phyloP scores from a whole-genome alignment of 2,888 invertebrate genomes.

The Nomada lathburiana region DNA sequence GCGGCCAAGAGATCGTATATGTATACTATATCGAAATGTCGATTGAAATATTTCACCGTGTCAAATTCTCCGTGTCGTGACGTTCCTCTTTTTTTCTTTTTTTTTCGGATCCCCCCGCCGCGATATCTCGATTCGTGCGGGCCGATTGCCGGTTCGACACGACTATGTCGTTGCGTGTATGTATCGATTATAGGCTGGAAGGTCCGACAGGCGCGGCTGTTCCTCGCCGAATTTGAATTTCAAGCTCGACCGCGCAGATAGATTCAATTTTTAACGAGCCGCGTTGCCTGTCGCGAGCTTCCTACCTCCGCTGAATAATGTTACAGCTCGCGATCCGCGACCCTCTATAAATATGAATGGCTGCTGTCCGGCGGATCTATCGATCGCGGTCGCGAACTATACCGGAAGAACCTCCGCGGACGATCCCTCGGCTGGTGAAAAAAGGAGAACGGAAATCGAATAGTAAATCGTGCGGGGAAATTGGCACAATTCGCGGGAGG shows the following conservation, averaged over 20 bases:
- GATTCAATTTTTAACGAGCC: slow-evolving; percentile 80
- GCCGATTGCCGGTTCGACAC: slow-evolving; percentile 18
- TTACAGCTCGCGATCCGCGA: slow-evolving; percentile 52
- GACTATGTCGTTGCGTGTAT: slow-evolving; percentile 36
- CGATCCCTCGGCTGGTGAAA: slow-evolving; percentile 22
- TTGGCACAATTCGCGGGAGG: slow-evolving; percentile 42
- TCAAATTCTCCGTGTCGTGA: background rate
- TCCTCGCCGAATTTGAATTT: slow-evolving; percentile 77
- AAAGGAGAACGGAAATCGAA: slow-evolving; percentile 50
- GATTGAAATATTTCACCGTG: background rate
- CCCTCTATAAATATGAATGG: slow-evolving; percentile 70
- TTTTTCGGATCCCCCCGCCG: background rate
- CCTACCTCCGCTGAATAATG: slow-evolving; percentile 73
- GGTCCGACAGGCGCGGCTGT: slow-evolving; percentile 52
- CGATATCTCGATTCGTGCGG: background rate
- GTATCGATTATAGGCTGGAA: slow-evolving; percentile 72
- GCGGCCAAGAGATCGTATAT: too few species aligned
- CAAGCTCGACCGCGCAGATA: slow-evolving; percentile 75
- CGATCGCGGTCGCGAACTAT: slow-evolving; percentile 51
- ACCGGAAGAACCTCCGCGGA: slow-evolving; percentile 51
- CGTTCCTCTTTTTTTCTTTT: background rate
- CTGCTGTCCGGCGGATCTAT: slow-evolving; percentile 59
- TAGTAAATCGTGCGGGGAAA: slow-evolving; percentile 50
- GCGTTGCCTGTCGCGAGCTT: slow-evolving; percentile 72
- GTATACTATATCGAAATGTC: background rate